phyloP scores from a whole-genome alignment of 2,113 vertebrate genomes.

The Baryphthengus martii region DNA sequence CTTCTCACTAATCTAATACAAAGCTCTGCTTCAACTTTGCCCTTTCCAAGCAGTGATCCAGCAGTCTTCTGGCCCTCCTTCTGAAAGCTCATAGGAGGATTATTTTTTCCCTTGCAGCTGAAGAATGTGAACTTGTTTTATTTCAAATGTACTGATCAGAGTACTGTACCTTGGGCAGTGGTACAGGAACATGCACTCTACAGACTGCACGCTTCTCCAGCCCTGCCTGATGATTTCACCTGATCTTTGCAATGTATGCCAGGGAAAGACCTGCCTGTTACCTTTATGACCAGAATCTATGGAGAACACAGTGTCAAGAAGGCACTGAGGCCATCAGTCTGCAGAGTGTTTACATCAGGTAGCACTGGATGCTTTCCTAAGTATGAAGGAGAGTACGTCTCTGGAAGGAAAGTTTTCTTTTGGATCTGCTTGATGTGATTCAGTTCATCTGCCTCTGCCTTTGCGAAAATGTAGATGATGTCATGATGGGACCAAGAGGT shows the following conservation, averaged over 20 bases:
- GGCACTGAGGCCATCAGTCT: background rate
- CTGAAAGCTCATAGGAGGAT: background rate
- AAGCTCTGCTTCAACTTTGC: constrained; percentile 2
- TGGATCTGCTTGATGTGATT: background rate
- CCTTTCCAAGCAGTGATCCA: constrained; percentile 10
- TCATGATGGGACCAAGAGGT: background rate
- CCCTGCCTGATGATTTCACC: background rate
- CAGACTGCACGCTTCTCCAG: background rate
- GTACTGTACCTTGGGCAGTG: background rate
- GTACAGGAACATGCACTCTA: background rate
- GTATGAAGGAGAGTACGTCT: background rate
- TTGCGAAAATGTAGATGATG: background rate
- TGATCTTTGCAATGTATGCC: background rate
- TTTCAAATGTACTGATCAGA: background rate
- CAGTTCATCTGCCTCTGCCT: background rate
- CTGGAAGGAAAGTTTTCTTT: background rate
- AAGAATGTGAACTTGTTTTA: background rate
- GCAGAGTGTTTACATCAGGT: accelerated
- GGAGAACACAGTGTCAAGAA: background rate
- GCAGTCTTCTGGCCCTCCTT: background rate
- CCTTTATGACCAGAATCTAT: background rate
- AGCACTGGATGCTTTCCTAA: background rate
- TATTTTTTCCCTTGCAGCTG: background rate
- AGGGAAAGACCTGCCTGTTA: background rate
- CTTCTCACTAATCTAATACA: background rate